These are phyloP conservation scores for Cherax quadricarinatus DNA, from an alignment of 1,140 invertebrate species.

Conservation along the genomic window DNA sequence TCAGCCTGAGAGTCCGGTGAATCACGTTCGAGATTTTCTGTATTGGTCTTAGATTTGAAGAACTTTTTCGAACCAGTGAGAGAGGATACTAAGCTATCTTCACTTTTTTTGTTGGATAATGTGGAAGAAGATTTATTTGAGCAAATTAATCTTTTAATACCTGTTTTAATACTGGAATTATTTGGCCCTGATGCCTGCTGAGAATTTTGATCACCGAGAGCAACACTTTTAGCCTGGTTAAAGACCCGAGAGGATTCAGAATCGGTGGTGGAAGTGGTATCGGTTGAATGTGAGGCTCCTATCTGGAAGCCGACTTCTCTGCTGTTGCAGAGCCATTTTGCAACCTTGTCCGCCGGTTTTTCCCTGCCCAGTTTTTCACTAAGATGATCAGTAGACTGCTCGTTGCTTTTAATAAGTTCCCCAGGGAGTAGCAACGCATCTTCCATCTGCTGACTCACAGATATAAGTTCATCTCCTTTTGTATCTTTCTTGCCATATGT, in stretches of 20 bases:
- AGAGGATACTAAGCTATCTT: not conserved
- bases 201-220: not conserved
- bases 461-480: slow-evolving; percentile 10
- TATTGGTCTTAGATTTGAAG: not conserved
- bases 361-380: slow-evolving; percentile 35
- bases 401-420: not conserved
- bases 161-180: not conserved
- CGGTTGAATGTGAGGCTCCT: slow-evolving; percentile 32
- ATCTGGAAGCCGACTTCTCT: slow-evolving; percentile 55
- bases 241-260: not conserved
- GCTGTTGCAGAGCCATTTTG: slow-evolving; percentile 49
- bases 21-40: not conserved
- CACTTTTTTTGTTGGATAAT: not conserved
- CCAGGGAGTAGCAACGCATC: not conserved
- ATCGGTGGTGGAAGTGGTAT: not conserved
- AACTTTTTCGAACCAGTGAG: not conserved
- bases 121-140: not conserved
- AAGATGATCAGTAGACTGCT: not conserved
- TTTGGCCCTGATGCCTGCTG: not conserved
- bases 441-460: slow-evolving; percentile 27
- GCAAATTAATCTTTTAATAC: not conserved
- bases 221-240: not conserved
- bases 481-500: not conserved
- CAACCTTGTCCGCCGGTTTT: slow-evolving; percentile 43
- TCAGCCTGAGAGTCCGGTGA: not conserved